phyloP scores from a whole-genome alignment of 2,888 invertebrate genomes.

The Allacma fusca region DNA sequence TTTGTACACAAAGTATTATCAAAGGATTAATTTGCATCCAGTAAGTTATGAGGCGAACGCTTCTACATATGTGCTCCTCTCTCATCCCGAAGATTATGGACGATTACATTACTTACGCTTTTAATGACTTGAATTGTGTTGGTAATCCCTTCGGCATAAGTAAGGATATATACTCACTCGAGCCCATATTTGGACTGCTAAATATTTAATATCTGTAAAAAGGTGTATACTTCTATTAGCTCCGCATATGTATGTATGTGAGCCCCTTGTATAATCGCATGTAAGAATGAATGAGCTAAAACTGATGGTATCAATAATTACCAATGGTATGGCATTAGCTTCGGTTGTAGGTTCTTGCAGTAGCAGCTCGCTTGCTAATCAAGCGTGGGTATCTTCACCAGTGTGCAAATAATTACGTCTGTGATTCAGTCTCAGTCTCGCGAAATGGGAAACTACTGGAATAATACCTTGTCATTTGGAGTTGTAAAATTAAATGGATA shows the following conservation, averaged over 20 bases:
- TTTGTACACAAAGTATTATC: too few relatives aligned
- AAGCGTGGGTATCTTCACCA: not conserved
- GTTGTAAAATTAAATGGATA: not conserved
- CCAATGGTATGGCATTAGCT: too few relatives aligned
- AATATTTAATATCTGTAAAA: not conserved
- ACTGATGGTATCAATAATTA: too few relatives aligned
- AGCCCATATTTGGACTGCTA: not conserved
- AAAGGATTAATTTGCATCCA: too few relatives aligned
- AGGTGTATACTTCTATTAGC: not conserved
- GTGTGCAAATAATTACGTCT: not conserved
- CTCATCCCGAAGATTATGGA: not conserved
- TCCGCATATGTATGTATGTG: too few relatives aligned
- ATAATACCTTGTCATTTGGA: not conserved
- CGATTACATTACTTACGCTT: not conserved
- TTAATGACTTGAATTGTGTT: conserved; percentile 1
- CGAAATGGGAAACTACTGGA: not conserved
- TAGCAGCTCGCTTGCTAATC: not conserved
- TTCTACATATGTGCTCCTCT: not conserved
- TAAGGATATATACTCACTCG: too few relatives aligned
- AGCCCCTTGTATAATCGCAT: too few relatives aligned
- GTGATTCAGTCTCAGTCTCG: not conserved
- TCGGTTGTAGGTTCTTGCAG: too few relatives aligned
- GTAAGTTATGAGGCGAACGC: not conserved
- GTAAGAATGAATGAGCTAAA: too few relatives aligned
- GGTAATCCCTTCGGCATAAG: not conserved